These are phyloP conservation scores for Cyprinodon variegatus DNA, from an alignment of 2,113 vertebrate species.

Conservation along the genomic window DNA sequence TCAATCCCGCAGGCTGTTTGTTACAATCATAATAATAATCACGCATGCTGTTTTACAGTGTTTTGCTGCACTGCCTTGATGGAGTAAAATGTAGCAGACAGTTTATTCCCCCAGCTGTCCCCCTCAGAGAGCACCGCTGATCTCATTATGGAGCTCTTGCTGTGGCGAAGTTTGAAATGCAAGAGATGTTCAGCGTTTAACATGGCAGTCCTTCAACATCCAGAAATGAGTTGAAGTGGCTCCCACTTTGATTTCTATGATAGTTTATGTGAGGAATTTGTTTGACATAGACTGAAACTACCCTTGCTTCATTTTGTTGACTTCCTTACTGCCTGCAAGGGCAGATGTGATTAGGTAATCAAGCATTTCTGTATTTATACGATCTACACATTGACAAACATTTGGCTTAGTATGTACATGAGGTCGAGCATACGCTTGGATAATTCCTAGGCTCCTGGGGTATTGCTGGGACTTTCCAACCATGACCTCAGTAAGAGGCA, in stretches of 20 bases:
- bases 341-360: constrained; percentile 8
- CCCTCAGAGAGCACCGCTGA: constrained; percentile 33
- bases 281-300: not conserved
- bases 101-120: constrained; percentile 36
- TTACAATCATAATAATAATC: constrained; percentile 18
- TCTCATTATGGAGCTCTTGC: constrained; percentile 28
- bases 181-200: constrained; percentile 12
- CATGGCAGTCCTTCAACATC: constrained; percentile 36
- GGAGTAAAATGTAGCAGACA: constrained; percentile 34
- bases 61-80: constrained; percentile 44
- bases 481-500: constrained; percentile 62
- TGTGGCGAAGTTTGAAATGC: constrained; percentile 19
- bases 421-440: constrained; percentile 10
- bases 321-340: constrained; percentile 4
- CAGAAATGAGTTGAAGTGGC: constrained; percentile 14
- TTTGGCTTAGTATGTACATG: constrained; percentile 18
- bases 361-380: constrained; percentile 3
- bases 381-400: constrained; percentile 16
- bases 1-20: constrained; percentile 23
- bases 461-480: constrained; percentile 66
- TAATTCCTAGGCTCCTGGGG: constrained; percentile 48
- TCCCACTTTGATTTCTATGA: constrained; percentile 21
- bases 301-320: constrained; percentile 1
- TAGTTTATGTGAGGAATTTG: constrained; percentile 17
- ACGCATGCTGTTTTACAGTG: constrained; percentile 32